Conservation (phyloP, 1,140 invertebrate genomes). For the Grapholita molesta region DNA sequence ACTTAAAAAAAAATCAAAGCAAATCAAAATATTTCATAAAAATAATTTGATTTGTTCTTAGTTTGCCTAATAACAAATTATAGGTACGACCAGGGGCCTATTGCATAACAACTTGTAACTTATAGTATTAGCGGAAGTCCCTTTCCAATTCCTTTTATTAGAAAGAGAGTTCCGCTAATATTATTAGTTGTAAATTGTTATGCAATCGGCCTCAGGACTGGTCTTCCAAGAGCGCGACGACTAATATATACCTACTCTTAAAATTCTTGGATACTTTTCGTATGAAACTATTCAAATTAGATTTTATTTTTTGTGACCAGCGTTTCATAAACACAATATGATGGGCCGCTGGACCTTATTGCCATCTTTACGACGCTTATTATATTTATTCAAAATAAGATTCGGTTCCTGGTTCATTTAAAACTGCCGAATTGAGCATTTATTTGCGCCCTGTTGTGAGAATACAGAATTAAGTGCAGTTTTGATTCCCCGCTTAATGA, state of each 20-base stretch:
- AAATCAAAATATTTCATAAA: too few species aligned
- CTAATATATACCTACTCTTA: not conserved
- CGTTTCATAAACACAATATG: conserved; percentile 44
- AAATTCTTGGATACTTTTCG: conserved; percentile 18
- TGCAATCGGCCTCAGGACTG: too few species aligned
- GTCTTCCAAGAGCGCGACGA: too few species aligned
- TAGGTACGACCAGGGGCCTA: too few species aligned
- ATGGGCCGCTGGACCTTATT: conserved; percentile 32
- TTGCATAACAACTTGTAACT: too few species aligned
- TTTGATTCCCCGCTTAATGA: not conserved
- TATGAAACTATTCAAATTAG: conserved; percentile 37
- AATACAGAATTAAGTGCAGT: not conserved
- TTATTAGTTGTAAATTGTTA: too few species aligned
- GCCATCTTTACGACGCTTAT: conserved; percentile 37
- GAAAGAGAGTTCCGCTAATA: too few species aligned
- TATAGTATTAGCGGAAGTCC: too few species aligned
- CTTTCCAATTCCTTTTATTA: too few species aligned
- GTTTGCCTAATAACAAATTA: too few species aligned
- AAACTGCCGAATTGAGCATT: conserved; percentile 17
- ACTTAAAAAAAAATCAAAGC: too few species aligned
- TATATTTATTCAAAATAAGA: conserved; percentile 17
- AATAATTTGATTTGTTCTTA: too few species aligned
- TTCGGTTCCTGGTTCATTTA: conserved; percentile 14
- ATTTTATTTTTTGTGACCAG: conserved; percentile 35
- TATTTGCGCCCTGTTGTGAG: not conserved